Evolutionary conservation across 64 coral and sea anemone species (phyloP), one percentile per base, ranked within the genome.

Genomic region (Montipora capricornis): DNA sequence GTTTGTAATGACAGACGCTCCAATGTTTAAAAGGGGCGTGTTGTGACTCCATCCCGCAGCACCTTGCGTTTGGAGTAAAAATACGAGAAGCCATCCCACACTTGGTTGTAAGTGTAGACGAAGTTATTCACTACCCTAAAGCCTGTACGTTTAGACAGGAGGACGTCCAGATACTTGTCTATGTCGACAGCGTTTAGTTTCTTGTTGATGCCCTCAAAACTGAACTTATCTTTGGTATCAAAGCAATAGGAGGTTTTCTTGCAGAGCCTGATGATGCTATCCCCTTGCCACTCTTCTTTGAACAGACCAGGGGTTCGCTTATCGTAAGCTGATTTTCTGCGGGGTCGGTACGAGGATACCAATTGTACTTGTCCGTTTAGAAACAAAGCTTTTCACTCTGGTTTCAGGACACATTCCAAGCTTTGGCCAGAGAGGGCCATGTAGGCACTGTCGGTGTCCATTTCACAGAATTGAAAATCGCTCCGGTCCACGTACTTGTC

Each of bases 311-410:
- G 89, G 10, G 67, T 85, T 55, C 68, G 22, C 24, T 92, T 22
- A 22, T 22, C 22, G 22, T 22, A 22, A 22, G 22, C 22, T 22
- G 84, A 16, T 66, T 13, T 71, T 80, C 80, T 7, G 80, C 5
- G 10, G 80, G 84, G 49, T 84, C 91, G 5, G 82, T 87, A n/a
- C 89, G 20, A 2, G 90, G 81, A 83, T 84, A 92, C 90, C 90
- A 92, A 50, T 92, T 85, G 50, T 11, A 15, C 49, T 92, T 84
- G 14, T 92, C 81, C 14, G 12, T 5, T 15, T 92, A 6, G 26
- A 70, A 83, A 92, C 44, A 76, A 20, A 8, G 16, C 19, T 47
- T 51, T 5, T 15, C 83, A 51, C 17, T 92, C 90, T 5, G 68
- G 68, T 77, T 75, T 92, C 3, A 92, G 48, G 59, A 92, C 20